Evolutionary conservation across 2,888 invertebrate species (phyloP), one percentile per base, ranked within the genome.

Genomic region (Volucella zonaria): DNA sequence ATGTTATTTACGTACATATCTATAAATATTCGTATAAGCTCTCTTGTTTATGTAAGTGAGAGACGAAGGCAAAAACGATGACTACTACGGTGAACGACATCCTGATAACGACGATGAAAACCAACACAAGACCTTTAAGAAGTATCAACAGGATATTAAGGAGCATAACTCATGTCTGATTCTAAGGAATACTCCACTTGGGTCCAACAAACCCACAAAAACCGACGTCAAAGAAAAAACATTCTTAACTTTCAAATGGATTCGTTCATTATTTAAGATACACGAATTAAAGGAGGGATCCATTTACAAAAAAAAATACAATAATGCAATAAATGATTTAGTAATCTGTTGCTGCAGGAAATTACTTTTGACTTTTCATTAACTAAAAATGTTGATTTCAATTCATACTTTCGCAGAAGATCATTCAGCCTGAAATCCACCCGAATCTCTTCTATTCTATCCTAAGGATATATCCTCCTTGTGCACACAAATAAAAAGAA

Each of bases 81-180:
- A 43, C 75, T 75, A 38, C 59, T 67, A 75, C 66, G 75, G 78
- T 79, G 64, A 75, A 83, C 74, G 74, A 75, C 80, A 76, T 75
- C 49, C 64, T 61, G 68, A 77, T 80, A 80, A 75, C 80, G 67
- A 68, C 59, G 70, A 71, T 70, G 70, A 83, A 80, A 75, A 66
- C 71, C 83, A 71, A 66, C 71, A 83, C 74, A 71, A 83, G 80
- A 75, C 70, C 74, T 68, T 64, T 52, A 74, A 66, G 64, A 74
- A 78, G 78, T 82, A 78, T 82, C 82, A 82, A 82, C 78, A 82
- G 82, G 82, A 82, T 79, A 79, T 70, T 80, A 83, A 80, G 71
- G 66, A 71, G 51, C 75, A 83, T 83, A 83, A 83, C 80, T 83
- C 83, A 76, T 70, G 75, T 61, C 61, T 15, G 18, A 23, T 9